phyloP scores from a whole-genome alignment of 2,888 invertebrate genomes.

The Lissocephala sabroskyi region DNA sequence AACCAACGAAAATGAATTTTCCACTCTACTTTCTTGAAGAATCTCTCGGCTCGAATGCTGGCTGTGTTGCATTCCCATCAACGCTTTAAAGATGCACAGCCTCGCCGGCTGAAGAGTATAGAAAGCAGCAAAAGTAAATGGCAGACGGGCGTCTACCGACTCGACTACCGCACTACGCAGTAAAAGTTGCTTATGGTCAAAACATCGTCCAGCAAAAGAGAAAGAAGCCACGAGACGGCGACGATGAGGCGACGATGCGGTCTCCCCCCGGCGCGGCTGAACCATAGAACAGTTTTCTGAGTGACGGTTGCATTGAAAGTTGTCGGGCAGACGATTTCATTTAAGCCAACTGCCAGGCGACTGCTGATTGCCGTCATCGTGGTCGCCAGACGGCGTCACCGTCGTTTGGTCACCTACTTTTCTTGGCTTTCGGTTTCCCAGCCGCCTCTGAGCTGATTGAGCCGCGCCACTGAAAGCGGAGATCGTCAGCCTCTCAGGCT shows the following conservation, averaged over 20 bases:
- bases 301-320: constrained; percentile 50
- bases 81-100: too few relatives aligned
- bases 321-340: constrained; percentile 37
- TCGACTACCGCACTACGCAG: constrained; percentile 49
- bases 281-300: constrained; percentile 49
- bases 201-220: constrained; percentile 24
- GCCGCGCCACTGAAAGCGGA: too few relatives aligned
- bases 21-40: too few relatives aligned
- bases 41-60: too few relatives aligned
- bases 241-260: constrained; percentile 11
- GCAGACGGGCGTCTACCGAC: constrained; percentile 8
- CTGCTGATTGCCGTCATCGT: constrained; percentile 14
- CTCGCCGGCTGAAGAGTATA: too few relatives aligned
- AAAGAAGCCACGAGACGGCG: constrained; percentile 36
- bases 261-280: constrained; percentile 9
- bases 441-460: constrained; percentile 25
- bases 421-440: constrained; percentile 46
- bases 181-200: constrained; percentile 58
- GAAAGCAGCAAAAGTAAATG: constrained; percentile 46
- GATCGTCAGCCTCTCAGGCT: constrained; percentile 8
- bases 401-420: constrained; percentile 56
- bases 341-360: not conserved
- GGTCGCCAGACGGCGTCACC: constrained; percentile 19
- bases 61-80: too few relatives aligned
- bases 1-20: too few relatives aligned